Conservation (phyloP, 2,797 vertebrate genomes). For the Rhabdophis nuchalis region DNA sequence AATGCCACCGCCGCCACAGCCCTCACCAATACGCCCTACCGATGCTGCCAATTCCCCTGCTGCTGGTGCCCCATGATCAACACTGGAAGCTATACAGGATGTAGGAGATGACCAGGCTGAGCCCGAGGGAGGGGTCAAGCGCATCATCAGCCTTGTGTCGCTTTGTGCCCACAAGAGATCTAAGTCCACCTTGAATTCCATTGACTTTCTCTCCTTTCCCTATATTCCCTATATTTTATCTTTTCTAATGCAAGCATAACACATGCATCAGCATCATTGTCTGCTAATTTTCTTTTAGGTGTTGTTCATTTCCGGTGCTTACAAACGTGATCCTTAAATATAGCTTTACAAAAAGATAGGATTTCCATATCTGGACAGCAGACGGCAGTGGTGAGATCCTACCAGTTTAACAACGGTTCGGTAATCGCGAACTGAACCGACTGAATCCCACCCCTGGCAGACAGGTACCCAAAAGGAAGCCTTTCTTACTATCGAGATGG, state of each 20-base stretch:
- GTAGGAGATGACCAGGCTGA: not conserved
- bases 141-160: not conserved
- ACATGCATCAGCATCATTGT: not conserved
- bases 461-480: not conserved
- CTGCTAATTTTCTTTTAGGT: not conserved
- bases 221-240: not conserved
- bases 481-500: not conserved
- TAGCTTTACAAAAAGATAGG: not conserved
- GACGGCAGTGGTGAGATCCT: no score
- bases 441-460: no score
- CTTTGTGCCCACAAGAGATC: not conserved
- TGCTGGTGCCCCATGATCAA: not conserved
- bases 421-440: no score
- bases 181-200: not conserved
- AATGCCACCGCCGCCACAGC: not conserved
- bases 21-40: not conserved
- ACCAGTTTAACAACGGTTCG: no score
- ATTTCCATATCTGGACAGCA: not conserved
- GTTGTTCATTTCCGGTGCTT: not conserved
- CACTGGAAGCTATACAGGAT: not conserved
- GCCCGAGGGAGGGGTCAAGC: not conserved
- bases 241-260: not conserved
- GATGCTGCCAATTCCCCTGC: not conserved
- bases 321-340: not conserved
- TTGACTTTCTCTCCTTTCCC: not conserved